Conservation (phyloP, 2,113 vertebrate species). For the Chunga burmeisteri region DNA sequence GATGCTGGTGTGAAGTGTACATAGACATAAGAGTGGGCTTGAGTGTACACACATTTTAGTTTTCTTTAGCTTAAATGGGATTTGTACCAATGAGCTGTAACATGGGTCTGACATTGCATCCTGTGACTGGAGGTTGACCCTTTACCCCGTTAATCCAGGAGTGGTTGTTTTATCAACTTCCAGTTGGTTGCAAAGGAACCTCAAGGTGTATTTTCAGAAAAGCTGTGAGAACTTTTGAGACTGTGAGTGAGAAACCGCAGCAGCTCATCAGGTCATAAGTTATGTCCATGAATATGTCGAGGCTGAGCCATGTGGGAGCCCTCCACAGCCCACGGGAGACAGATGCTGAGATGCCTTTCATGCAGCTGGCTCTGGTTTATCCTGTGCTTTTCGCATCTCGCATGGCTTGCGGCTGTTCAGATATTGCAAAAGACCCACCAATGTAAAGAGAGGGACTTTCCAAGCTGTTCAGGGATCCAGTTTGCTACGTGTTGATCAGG, state of each 20-base stretch:
- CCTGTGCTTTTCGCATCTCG: not conserved
- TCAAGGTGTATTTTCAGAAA: constrained; percentile 21
- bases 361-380: not conserved
- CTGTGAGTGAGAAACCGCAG: constrained; percentile 20
- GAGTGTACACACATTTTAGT: not conserved
- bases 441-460: not conserved
- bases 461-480: not conserved
- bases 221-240: not conserved
- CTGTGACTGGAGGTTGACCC: constrained; percentile 5
- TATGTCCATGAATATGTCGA: not conserved
- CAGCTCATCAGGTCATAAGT: not conserved
- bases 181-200: not conserved
- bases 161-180: constrained; percentile 20
- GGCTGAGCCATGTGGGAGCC: not conserved
- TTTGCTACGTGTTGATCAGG: not conserved
- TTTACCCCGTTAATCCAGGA: constrained; percentile 10
- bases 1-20: constrained; percentile 21
- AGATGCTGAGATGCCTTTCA: not conserved
- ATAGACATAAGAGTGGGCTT: constrained; percentile 13
- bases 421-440: not conserved
- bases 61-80: constrained; percentile 62
- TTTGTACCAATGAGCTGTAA: constrained; percentile 17
- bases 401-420: not conserved
- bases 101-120: not conserved
- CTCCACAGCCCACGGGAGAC: not conserved